Base-by-base conservation (phyloP, 1,140 invertebrate genomes). In the Papilio aristodemus region DNA sequence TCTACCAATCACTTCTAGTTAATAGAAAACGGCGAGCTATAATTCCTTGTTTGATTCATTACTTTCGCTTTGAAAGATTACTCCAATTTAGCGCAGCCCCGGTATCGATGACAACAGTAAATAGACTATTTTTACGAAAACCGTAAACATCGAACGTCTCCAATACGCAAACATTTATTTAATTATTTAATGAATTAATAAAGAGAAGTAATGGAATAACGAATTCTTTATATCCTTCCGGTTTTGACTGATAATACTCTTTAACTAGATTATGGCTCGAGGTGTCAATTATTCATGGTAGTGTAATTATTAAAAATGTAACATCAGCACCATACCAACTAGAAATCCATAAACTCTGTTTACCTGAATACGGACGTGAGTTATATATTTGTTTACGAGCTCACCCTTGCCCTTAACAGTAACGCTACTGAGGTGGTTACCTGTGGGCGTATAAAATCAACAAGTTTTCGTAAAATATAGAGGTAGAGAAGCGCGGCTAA, bases 61-160 rank as follows among this genome's bases (percentile, higher is more conserved):
- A 62, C 59, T 37, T 62, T 62, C 59, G 7, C 36, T 62, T 37
- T 62, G 59, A 62, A 38, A 38, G 59, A 36, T 62, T 62, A 62
- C 14, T 62, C 32, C 59, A 62, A 38, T 62, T 62, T 17, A 22
- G 36, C 59, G n/a, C n/a, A 9, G 36, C 36, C 13, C 57, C 36
- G 58, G 14, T 14, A 62, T 62, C 59, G 59, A 62, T 62, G 59
- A 38, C 59, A 10, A 19, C 13, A 60, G 6, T 36, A 62, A 62
- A 36, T 19, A 59, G 32, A 37, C 8, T 22, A 62, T 62, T 62
- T 36, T 62, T 60, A 60, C 14, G 1, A 38, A 38, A 50, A 22
- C 10, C 46, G 46, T 50, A 19, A 50, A 50, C 46, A 50, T 50
- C 17, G 19, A 50, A 10, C 22, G 19, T 22, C 19, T 0, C 9